Base-by-base conservation (phyloP, 2,797 vertebrate genomes). In the Crossoptilon crossoptilon region DNA sequence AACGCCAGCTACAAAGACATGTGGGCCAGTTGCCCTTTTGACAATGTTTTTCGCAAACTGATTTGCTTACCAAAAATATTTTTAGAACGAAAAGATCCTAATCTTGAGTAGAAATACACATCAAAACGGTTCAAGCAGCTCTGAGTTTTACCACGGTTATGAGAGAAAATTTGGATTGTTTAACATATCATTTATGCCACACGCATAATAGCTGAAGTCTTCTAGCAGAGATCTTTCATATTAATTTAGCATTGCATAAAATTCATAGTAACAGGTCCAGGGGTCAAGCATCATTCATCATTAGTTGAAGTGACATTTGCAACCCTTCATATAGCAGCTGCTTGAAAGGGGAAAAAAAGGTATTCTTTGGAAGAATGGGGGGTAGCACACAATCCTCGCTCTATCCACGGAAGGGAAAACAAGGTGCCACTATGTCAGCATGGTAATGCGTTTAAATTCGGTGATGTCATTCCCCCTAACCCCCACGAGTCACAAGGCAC, bases 221-320 rank as follows among this genome's bases (percentile, higher is more conserved):
- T 97, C 97, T 96, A 98, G 97, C 95, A 92, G 90, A 95, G 96
- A 97, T 97, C 97, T 97, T 97, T 98, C 98, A 97, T 98, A 98
- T 98, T 98, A 98, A 99, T 99, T 98, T 97, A 95, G 94, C 97
- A 97, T 97, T 98, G 97, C 96, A 97, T 97, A 98, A 98, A 98
- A 98, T 98, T 98, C 97, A 96, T 96, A 97, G 97, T 97, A 98
- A 97, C 97, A 96, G 96, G 95, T 98, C 97, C 96, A 91, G 97
- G 97, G 99, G 99, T 99, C 99, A 99, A 99, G 98, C 97, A 98
- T 98, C 99, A 99, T 99, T 99, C 98, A 99, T 99, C 98, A 99
- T 98, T 98, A 98, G 97, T 97, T 98, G 98, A 98, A 98, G 98
- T 98, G 99, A 98, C 98, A 99, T 99, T 99, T 99, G 98, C 98